Percentiles rank a stretch among this genome's conserved stretches.
Conservation (phyloP, 2,113 vertebrate species). For the Cnemophilus loriae region DNA sequence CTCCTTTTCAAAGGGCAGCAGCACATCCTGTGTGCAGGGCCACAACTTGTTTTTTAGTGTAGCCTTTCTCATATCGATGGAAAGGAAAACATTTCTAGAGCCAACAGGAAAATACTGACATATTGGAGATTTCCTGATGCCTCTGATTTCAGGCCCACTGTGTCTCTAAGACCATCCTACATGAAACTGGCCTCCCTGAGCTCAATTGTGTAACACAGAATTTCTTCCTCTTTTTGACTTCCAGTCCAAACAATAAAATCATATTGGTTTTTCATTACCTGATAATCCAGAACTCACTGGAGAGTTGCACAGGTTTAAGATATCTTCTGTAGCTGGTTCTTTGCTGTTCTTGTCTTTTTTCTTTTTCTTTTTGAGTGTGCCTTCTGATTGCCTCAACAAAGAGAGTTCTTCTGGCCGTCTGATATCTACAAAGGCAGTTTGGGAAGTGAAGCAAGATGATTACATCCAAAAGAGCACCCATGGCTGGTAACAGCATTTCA, state of each 20-base stretch:
- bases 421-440: constrained; percentile 79
- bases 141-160: neutral
- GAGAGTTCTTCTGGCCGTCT: constrained; percentile 93
- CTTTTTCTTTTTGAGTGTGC: constrained; percentile 90
- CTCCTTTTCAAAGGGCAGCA: neutral
- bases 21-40: neutral
- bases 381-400: constrained; percentile 81
- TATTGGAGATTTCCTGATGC: neutral
- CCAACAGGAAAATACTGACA: neutral
- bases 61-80: neutral
- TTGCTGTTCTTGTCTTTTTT: constrained; percentile 86
- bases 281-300: constrained; percentile 73
- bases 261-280: constrained; percentile 68
- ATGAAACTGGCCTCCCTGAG: neutral
- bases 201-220: neutral
- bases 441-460: neutral
- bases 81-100: neutral
- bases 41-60: neutral
- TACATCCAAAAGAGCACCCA: neutral
- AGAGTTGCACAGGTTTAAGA: constrained; percentile 81
- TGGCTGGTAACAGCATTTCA: neutral
- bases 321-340: constrained; percentile 75
- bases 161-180: neutral
- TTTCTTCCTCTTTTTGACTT: neutral
- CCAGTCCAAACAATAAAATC: neutral